Evolutionary conservation across 2,888 invertebrate species (phyloP).

Genomic region (Drosophila histrio): DNA sequence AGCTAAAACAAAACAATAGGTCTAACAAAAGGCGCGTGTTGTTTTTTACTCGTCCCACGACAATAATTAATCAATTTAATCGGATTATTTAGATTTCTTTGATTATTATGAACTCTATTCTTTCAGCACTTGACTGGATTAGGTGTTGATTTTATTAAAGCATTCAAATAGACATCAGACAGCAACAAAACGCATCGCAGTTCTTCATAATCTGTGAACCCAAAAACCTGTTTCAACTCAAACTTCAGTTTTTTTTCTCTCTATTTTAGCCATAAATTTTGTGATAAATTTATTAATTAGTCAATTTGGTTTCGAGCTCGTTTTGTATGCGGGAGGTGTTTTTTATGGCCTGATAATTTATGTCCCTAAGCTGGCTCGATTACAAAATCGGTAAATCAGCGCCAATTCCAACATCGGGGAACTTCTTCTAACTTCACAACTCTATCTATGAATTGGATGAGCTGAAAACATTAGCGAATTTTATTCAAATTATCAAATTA

Average conservation of each 20-base stretch:
- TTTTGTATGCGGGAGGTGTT: slow-evolving; percentile 34
- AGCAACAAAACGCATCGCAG: slow-evolving; percentile 18
- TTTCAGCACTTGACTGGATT: slow-evolving; percentile 32
- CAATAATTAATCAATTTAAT: slow-evolving; percentile 69
- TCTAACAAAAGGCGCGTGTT: slow-evolving; percentile 53
- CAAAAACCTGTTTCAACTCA: slow-evolving; percentile 44
- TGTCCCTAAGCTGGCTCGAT: slow-evolving; percentile 15
- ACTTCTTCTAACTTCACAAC: neutral
- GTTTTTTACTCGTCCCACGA: slow-evolving; percentile 18
- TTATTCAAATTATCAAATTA: neutral
- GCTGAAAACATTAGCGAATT: neutral
- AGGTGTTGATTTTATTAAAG: slow-evolving; percentile 73
- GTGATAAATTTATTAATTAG: slow-evolving; percentile 68
- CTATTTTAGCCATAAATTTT: slow-evolving; percentile 40
- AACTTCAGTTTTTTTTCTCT: neutral
- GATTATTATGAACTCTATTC: slow-evolving; percentile 13
- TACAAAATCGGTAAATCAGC: slow-evolving; percentile 34
- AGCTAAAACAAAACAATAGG: neutral
- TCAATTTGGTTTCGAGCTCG: slow-evolving; percentile 11
- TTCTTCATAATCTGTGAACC: slow-evolving; percentile 17
- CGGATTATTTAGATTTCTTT: slow-evolving; percentile 54
- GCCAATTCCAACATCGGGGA: slow-evolving; percentile 3
- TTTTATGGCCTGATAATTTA: slow-evolving; percentile 50
- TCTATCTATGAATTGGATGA: slow-evolving; percentile 1
- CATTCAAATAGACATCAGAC: slow-evolving; percentile 1